phyloP scores from a whole-genome alignment of 2,888 invertebrate genomes.

The Noctuana brunneofusca region DNA sequence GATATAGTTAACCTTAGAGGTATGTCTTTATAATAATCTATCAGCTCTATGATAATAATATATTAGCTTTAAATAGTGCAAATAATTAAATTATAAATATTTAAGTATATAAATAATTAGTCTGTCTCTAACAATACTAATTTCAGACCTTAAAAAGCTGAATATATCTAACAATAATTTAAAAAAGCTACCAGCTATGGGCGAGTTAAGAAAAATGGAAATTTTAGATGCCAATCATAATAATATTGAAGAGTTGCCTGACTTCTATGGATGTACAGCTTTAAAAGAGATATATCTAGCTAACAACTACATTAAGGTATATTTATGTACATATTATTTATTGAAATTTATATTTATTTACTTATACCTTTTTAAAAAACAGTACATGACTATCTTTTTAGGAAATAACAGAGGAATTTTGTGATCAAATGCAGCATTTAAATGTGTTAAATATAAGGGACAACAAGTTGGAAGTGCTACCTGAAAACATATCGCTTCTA shows the following conservation, averaged over 20 bases:
- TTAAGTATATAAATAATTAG: no score
- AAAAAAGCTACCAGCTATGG: conserved; percentile 85
- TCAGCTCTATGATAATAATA: neutral
- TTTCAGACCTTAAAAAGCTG: conserved; percentile 86
- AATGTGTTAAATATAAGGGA: conserved; percentile 90
- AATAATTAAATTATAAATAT: neutral
- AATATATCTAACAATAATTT: conserved; percentile 89
- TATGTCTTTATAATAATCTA: conserved; percentile 58
- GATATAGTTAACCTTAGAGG: conserved; percentile 93
- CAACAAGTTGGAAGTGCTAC: conserved; percentile 90
- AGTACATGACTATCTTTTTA: conserved; percentile 54
- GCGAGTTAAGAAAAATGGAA: conserved; percentile 89
- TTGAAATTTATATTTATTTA: neutral
- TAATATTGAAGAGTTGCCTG: conserved; percentile 88
- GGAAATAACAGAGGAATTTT: conserved; percentile 87
- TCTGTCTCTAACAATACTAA: conserved; percentile 22
- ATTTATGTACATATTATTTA: neutral
- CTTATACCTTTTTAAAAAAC: neutral
- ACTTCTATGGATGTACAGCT: conserved; percentile 88
- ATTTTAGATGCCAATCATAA: conserved; percentile 92
- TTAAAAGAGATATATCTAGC: conserved; percentile 92
- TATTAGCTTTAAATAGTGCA: neutral
- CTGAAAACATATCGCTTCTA: conserved; percentile 89
- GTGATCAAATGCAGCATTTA: conserved; percentile 88
- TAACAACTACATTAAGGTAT: conserved; percentile 90